Evolutionary conservation across 2,888 invertebrate genomes (phyloP).

Genomic region (Gryllus longicercus): DNA sequence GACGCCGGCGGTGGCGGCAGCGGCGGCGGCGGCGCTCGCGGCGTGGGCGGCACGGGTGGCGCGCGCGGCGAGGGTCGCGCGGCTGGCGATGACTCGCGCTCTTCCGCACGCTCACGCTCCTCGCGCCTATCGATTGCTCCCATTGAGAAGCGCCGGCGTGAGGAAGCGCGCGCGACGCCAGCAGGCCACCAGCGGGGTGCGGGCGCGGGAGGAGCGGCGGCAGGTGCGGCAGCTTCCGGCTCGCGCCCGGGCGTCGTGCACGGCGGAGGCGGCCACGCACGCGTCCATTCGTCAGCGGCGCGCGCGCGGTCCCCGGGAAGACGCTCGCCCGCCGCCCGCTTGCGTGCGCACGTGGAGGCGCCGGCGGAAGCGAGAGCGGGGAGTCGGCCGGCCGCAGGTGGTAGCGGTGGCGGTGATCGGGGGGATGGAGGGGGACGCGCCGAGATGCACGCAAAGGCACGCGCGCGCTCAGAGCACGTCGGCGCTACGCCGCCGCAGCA

Average conservation of each 20-base stretch:
- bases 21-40: not conserved
- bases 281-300: too few relatives aligned
- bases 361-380: not conserved
- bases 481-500: too few relatives aligned
- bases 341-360: not conserved
- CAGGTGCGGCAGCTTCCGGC: too few relatives aligned
- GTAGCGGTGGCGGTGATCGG: not conserved
- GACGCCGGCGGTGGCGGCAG: not conserved
- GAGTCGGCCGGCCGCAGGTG: too few relatives aligned
- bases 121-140: slow-evolving; percentile 17
- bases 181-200: too few relatives aligned
- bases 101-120: slow-evolving; percentile 3
- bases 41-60: not conserved
- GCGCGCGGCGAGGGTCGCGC: not conserved
- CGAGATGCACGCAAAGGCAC: not conserved
- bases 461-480: too few relatives aligned
- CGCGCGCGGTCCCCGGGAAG: too few relatives aligned
- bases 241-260: too few relatives aligned
- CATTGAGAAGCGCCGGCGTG: not conserved
- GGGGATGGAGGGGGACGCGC: not conserved
- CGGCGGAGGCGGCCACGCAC: too few relatives aligned
- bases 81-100: not conserved
- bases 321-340: not conserved
- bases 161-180: too few relatives aligned
- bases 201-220: too few relatives aligned